A percentile compares a stretch with the other conserved stretches of the same genome.
Evolutionary conservation across 1,140 invertebrate genomes (phyloP).

Genomic region (Sitobion miscanthi): DNA sequence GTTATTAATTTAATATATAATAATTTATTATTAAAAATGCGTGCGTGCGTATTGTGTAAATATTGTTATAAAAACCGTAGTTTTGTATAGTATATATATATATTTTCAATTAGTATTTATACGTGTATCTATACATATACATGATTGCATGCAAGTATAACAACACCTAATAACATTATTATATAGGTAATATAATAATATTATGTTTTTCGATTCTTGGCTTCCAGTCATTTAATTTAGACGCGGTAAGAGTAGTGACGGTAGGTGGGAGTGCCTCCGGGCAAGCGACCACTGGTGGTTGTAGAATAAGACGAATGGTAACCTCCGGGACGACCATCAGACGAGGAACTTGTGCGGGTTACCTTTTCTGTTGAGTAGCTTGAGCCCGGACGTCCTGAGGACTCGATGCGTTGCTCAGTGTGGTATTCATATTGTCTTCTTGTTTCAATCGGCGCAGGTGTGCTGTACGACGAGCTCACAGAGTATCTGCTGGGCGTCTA

Average conservation of each 20-base stretch:
- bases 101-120: background rate
- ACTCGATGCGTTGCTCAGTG: slow-evolving; percentile 67
- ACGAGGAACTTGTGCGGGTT: slow-evolving; percentile 65
- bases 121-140: background rate
- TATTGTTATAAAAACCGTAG: background rate
- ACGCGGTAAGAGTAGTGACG: slow-evolving; percentile 85
- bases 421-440: slow-evolving; percentile 52
- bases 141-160: background rate
- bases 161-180: background rate
- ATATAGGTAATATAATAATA: background rate
- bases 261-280: slow-evolving; percentile 76
- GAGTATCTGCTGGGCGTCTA: slow-evolving; percentile 82
- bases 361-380: slow-evolving; percentile 77
- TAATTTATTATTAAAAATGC: slow-evolving; percentile 41
- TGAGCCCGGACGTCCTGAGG: slow-evolving; percentile 68
- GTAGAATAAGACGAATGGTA: slow-evolving; percentile 79
- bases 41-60: slow-evolving; percentile 36
- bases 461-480: slow-evolving; percentile 72
- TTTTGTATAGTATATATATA: background rate
- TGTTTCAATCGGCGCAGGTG: slow-evolving; percentile 78
- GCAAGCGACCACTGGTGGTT: slow-evolving; percentile 75
- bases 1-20: slow-evolving; percentile 4
- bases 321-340: slow-evolving; percentile 74
- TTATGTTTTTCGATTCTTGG: background rate
- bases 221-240: slow-evolving; percentile 63